These are phyloP conservation scores for Calliopum simillimum DNA, from an alignment of 2,888 invertebrate genomes.

Conservation along the genomic window DNA sequence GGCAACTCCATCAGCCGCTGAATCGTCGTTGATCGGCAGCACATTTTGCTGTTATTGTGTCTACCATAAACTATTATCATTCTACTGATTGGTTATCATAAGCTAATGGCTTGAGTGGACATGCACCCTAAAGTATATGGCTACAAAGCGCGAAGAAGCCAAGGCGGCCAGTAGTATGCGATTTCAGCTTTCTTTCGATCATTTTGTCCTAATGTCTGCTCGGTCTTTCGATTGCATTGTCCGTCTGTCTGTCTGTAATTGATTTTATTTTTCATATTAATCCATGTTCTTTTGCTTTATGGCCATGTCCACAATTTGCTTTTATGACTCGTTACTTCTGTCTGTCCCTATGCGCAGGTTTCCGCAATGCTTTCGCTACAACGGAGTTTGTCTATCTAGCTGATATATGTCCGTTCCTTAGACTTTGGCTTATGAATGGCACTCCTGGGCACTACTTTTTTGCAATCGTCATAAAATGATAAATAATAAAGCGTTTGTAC, in stretches of 20 bases:
- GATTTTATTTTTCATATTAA: constrained; percentile 26
- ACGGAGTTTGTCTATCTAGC: neutral
- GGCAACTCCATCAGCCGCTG: too few relatives aligned
- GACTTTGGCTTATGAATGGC: neutral
- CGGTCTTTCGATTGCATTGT: neutral
- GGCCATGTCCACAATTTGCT: constrained; percentile 17
- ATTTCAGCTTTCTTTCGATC: neutral
- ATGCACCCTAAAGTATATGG: neutral
- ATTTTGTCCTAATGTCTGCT: constrained; percentile 4
- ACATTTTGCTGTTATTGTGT: neutral
- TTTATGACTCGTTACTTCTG: neutral
- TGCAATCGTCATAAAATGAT: neutral
- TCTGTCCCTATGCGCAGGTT: neutral
- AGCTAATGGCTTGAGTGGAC: constrained; percentile 20
- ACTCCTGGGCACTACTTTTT: neutral
- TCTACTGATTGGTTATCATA: constrained; percentile 29
- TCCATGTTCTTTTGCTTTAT: constrained; percentile 10
- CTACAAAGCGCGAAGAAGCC: neutral
- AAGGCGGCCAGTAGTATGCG: neutral
- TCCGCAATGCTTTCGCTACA: neutral
- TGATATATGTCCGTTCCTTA: neutral
- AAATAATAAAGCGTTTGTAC: neutral
- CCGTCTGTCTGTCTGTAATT: constrained; percentile 14
- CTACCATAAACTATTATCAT: constrained; percentile 27
- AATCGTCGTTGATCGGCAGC: too few relatives aligned